These are phyloP conservation scores for Caenorhabditis tropicalis DNA, from an alignment of 1,140 invertebrate genomes.

Conservation along the genomic window DNA sequence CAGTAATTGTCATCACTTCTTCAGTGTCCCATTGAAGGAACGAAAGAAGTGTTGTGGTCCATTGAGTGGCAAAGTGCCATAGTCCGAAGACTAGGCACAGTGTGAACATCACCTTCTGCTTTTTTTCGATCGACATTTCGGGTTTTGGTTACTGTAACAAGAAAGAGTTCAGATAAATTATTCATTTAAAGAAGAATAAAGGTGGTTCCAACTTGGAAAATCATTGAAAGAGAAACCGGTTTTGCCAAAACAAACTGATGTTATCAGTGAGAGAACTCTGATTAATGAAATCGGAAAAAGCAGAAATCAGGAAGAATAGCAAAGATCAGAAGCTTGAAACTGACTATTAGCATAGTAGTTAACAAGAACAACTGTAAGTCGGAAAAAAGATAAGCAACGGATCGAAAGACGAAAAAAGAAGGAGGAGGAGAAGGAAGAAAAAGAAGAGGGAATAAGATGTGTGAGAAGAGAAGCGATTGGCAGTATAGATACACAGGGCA, in stretches of 20 bases:
- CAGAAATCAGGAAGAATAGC: background rate
- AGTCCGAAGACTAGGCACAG: conserved; percentile 70
- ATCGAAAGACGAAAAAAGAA: background rate
- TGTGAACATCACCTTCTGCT: conserved; percentile 65
- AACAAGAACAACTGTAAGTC: background rate
- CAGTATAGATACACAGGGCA: conserved; percentile 27
- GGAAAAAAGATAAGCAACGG: background rate
- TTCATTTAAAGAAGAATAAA: too few relatives aligned
- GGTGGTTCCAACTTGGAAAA: too few relatives aligned
- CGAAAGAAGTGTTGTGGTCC: conserved; percentile 70
- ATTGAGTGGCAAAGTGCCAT: conserved; percentile 71
- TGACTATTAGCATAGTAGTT: background rate
- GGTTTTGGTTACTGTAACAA: conserved; percentile 20
- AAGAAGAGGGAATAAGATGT: background rate
- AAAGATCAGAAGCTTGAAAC: background rate
- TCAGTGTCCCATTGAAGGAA: conserved; percentile 71
- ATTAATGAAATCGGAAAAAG: background rate
- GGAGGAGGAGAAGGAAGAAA: background rate
- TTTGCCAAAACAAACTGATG: background rate
- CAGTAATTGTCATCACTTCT: conserved; percentile 70
- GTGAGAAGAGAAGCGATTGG: conserved; percentile 21
- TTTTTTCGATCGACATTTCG: conserved; percentile 58
- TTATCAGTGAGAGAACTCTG: too few relatives aligned
- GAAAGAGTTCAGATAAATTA: background rate
- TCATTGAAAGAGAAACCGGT: too few relatives aligned